A percentile compares a stretch with the other conserved stretches of the same genome.
Conservation (phyloP, 2,888 invertebrate species). For the Adelphocoris suturalis region DNA sequence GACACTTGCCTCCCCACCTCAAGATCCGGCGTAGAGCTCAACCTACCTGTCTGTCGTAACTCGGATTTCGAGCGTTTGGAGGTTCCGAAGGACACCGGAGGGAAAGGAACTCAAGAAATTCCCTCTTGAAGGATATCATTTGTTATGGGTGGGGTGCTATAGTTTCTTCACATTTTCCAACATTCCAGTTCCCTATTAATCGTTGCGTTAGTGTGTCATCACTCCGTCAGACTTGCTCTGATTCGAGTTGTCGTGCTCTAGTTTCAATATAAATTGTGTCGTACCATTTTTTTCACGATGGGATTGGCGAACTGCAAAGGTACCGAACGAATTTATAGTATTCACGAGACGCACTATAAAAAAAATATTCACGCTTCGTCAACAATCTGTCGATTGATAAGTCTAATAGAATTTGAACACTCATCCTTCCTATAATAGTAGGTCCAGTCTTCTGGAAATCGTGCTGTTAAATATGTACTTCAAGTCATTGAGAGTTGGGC, state of each 20-base stretch:
- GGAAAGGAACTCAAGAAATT: slow-evolving; percentile 57
- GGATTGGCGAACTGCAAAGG: slow-evolving; percentile 74
- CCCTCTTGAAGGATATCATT: slow-evolving; percentile 55
- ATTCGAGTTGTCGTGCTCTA: not conserved
- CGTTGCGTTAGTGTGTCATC: not conserved
- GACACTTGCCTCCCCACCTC: not conserved
- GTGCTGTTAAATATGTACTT: not conserved
- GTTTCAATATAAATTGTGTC: not conserved
- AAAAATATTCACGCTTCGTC: too few relatives aligned
- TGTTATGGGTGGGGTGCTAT: slow-evolving; percentile 64
- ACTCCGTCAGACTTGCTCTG: not conserved
- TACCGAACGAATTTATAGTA: not conserved
- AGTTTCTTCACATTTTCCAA: slow-evolving; percentile 64
- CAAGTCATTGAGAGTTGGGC: not conserved
- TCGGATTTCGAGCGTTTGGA: slow-evolving; percentile 18
- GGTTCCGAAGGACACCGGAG: slow-evolving; percentile 42
- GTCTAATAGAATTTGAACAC: too few relatives aligned
- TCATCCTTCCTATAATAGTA: too few relatives aligned
- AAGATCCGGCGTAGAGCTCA: not conserved
- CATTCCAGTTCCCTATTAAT: slow-evolving; percentile 8
- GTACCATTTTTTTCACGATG: slow-evolving; percentile 40
- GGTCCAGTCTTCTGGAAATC: not conserved
- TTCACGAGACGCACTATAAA: too few relatives aligned
- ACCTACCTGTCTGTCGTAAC: not conserved
- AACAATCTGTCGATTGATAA: too few relatives aligned